phyloP scores from a whole-genome alignment of 2,888 invertebrate species.

The Chydorus sphaericus region DNA sequence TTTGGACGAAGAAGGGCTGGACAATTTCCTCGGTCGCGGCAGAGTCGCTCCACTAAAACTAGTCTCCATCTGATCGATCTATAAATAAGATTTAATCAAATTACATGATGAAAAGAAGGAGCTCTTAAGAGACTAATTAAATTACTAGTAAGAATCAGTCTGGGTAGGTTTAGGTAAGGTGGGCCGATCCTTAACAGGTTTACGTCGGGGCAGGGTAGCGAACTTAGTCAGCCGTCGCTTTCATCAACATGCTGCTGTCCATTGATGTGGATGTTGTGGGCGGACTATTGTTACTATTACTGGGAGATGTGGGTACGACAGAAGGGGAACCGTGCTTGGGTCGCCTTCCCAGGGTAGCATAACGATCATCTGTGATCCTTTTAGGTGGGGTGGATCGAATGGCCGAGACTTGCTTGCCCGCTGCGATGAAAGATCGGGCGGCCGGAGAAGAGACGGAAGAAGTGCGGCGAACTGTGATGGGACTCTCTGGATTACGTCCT shows the following conservation, averaged over 20 bases:
- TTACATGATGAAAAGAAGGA: too few relatives aligned
- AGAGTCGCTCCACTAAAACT: conserved; percentile 13
- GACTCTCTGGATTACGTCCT: background rate
- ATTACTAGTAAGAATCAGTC: too few relatives aligned
- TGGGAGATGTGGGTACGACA: background rate
- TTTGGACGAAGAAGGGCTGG: background rate
- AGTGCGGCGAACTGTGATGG: background rate
- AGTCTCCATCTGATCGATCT: background rate
- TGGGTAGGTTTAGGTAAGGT: conserved; percentile 3
- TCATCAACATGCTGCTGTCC: conserved; percentile 4
- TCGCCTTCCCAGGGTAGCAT: conserved; percentile 10
- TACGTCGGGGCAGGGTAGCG: conserved; percentile 16
- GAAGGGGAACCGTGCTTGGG: conserved; percentile 5
- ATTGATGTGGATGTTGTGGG: too few relatives aligned
- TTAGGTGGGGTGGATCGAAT: background rate
- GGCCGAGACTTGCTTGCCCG: background rate
- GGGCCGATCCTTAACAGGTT: conserved; percentile 7
- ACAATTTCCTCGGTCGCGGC: conserved; percentile 14
- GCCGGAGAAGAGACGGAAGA: background rate
- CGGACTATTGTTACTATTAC: background rate
- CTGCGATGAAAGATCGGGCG: background rate
- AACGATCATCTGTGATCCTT: conserved; percentile 9
- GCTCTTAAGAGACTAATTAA: too few relatives aligned
- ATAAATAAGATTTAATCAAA: too few relatives aligned
- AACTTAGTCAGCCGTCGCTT: conserved; percentile 15